Conservation (phyloP, 2,888 invertebrate genomes). For the Hirtodrosophila cameraria region DNA sequence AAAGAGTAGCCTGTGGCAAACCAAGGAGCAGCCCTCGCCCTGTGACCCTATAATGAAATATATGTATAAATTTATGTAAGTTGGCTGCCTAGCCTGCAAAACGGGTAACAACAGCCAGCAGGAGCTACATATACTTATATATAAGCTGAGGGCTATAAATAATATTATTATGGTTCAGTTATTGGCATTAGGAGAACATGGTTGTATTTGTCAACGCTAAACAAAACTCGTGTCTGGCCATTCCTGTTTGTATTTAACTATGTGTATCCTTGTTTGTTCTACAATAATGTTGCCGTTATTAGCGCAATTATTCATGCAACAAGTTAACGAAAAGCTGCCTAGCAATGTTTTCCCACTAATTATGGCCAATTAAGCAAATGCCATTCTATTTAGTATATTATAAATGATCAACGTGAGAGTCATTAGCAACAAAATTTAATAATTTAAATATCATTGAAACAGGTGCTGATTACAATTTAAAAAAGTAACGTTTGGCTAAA, state of each 20-base stretch:
- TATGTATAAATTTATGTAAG: slow-evolving; percentile 50
- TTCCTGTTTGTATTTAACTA: slow-evolving; percentile 29
- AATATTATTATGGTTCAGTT: slow-evolving; percentile 72
- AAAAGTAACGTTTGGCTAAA: too few species aligned
- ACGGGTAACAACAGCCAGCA: slow-evolving; percentile 3
- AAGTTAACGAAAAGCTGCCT: slow-evolving; percentile 45
- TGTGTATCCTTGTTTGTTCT: slow-evolving; percentile 18
- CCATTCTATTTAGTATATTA: background rate
- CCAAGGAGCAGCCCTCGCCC: slow-evolving; percentile 15
- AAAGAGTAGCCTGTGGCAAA: slow-evolving; percentile 30
- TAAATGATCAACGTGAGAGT: slow-evolving; percentile 2
- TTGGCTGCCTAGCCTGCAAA: slow-evolving; percentile 13
- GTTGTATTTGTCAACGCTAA: slow-evolving; percentile 70
- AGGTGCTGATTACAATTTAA: too few species aligned
- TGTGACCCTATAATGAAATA: slow-evolving; percentile 38
- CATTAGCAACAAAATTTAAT: too few species aligned
- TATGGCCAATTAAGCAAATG: slow-evolving; percentile 54
- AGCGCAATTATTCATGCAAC: slow-evolving; percentile 67
- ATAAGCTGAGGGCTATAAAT: slow-evolving; percentile 61
- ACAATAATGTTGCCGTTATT: slow-evolving; percentile 45
- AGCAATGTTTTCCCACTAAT: slow-evolving; percentile 34
- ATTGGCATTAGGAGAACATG: slow-evolving; percentile 59
- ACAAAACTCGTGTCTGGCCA: slow-evolving; percentile 39
- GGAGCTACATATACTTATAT: too few species aligned
- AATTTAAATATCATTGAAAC: too few species aligned